Conservation (phyloP, 2,888 invertebrate genomes). For the Apeira syringaria region DNA sequence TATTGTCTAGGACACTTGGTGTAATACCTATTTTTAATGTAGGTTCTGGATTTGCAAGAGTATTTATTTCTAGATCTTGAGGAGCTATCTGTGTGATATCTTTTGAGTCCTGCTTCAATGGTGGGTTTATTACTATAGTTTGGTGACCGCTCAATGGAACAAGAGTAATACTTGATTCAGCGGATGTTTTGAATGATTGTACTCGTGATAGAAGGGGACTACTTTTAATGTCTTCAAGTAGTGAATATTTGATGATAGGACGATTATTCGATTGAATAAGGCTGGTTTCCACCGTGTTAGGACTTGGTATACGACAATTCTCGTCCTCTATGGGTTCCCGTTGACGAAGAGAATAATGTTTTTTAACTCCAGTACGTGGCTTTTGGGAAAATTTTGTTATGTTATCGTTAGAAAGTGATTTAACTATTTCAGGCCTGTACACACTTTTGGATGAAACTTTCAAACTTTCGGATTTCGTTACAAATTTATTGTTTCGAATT, state of each 20-base stretch:
- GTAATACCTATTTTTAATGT: conserved; percentile 19
- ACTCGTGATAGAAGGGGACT: conserved; percentile 69
- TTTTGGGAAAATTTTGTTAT: conserved; percentile 56
- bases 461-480: conserved; percentile 73
- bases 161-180: conserved; percentile 74
- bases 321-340: conserved; percentile 71
- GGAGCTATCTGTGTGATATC: conserved; percentile 27
- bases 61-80: conserved; percentile 27
- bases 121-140: conserved; percentile 79
- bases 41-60: conserved; percentile 26
- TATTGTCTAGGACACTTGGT: conserved; percentile 28
- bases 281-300: conserved; percentile 56
- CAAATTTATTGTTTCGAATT: conserved; percentile 73
- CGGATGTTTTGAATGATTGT: conserved; percentile 74
- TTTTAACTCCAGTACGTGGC: conserved; percentile 56
- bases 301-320: conserved; percentile 64
- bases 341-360: conserved; percentile 78
- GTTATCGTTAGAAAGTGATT: conserved; percentile 71
- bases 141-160: conserved; percentile 79
- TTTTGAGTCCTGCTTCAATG: conserved; percentile 49
- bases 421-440: conserved; percentile 56
- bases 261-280: conserved; percentile 40
- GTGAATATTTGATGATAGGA: conserved; percentile 31
- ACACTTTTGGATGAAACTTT: conserved; percentile 51
- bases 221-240: conserved; percentile 53